Conservation (phyloP, 1,140 invertebrate genomes). For the Stegodyphus dumicola region DNA sequence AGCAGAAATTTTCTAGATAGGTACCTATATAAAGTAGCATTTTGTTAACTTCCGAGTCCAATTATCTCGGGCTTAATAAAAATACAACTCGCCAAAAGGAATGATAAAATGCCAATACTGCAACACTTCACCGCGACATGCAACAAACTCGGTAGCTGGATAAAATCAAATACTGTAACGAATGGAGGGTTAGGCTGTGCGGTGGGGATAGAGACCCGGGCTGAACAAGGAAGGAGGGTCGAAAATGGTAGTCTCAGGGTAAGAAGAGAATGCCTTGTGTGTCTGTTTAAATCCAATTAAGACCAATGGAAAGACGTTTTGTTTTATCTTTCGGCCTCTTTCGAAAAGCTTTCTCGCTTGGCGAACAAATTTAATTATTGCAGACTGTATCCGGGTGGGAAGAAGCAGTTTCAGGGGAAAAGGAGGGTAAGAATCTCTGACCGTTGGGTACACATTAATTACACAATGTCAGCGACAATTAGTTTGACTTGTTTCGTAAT, state of each 20-base stretch:
- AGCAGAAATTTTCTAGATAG: too few species aligned
- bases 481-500: not conserved
- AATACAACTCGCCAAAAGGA: too few species aligned
- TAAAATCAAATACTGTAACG: too few species aligned
- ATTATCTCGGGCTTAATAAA: too few species aligned
- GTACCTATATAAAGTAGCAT: too few species aligned
- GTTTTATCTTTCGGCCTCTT: not conserved
- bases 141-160: too few species aligned
- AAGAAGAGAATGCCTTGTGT: not conserved
- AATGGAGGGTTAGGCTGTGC: too few species aligned
- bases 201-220: too few species aligned
- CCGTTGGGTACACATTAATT: not conserved
- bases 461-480: not conserved
- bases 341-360: not conserved
- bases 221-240: too few species aligned
- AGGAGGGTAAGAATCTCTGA: not conserved
- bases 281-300: constrained; percentile 3
- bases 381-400: not conserved
- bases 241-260: not conserved
- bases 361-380: not conserved
- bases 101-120: too few species aligned
- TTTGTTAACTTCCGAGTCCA: too few species aligned
- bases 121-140: too few species aligned
- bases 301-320: not conserved
- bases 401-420: not conserved